These are phyloP conservation scores for Peromyscus attwateri DNA, from an alignment of 2,797 vertebrate genomes.

Conservation along the genomic window DNA sequence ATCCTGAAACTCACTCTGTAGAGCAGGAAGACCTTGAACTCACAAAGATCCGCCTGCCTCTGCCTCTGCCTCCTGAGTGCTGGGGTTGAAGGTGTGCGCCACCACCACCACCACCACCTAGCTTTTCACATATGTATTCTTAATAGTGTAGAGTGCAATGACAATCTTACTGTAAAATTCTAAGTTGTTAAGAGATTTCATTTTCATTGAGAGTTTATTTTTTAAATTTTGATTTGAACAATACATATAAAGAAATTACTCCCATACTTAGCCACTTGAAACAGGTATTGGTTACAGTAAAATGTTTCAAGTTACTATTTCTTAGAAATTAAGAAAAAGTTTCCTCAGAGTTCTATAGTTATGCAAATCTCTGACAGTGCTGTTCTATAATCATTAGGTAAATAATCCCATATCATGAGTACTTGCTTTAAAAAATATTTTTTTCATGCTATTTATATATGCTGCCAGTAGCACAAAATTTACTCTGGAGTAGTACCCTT, in stretches of 20 bases:
- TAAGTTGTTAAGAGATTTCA: neutral
- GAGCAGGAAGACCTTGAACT: too few relatives aligned
- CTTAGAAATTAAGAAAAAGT: slow-evolving; percentile 64
- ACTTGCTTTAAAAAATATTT: slow-evolving; percentile 71
- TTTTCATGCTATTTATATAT: slow-evolving; percentile 76
- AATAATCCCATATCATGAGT: slow-evolving; percentile 66
- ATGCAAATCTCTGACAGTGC: slow-evolving; percentile 63
- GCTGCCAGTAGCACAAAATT: slow-evolving; percentile 66
- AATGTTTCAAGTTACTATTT: slow-evolving; percentile 59
- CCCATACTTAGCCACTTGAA: slow-evolving; percentile 62
- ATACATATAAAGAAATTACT: slow-evolving; percentile 59
- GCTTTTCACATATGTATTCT: neutral
- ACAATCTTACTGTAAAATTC: slow-evolving; percentile 61
- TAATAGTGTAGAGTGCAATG: slow-evolving; percentile 61
- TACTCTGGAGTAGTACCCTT: slow-evolving; percentile 70
- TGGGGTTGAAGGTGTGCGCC: too few relatives aligned
- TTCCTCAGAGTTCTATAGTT: slow-evolving; percentile 72
- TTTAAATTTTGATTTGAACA: slow-evolving; percentile 62
- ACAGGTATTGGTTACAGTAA: slow-evolving; percentile 71
- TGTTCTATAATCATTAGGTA: slow-evolving; percentile 67
- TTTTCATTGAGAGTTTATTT: slow-evolving; percentile 39
- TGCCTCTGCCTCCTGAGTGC: too few relatives aligned
- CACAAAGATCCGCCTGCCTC: too few relatives aligned
- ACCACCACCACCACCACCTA: too few relatives aligned
- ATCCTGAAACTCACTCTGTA: too few relatives aligned